Conservation (phyloP, 2,113 vertebrate species). For the Rhea pennata region DNA sequence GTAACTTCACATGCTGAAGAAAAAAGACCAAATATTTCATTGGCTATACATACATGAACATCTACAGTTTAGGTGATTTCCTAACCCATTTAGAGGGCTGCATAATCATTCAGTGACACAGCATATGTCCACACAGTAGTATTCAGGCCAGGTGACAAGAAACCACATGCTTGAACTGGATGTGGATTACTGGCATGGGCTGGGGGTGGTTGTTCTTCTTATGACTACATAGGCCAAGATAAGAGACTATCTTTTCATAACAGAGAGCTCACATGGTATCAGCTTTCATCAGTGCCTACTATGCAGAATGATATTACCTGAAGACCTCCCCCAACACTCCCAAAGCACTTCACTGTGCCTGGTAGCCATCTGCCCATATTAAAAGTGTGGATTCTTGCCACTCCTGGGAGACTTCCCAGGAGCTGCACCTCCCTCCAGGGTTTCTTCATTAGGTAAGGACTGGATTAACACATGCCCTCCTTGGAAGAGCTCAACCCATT, state of each 20-base stretch:
- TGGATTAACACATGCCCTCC: too few species aligned
- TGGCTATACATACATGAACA: background rate
- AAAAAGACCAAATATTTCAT: background rate
- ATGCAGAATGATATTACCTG: accelerated
- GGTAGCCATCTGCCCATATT: background rate
- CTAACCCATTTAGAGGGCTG: background rate
- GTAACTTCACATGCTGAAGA: background rate
- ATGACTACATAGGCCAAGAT: background rate
- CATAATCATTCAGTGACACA: background rate
- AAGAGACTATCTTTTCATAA: background rate
- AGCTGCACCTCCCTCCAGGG: too few species aligned
- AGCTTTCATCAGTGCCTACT: background rate
- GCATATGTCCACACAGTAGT: accelerated
- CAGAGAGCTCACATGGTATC: background rate
- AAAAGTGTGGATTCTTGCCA: too few species aligned
- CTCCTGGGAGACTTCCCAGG: too few species aligned
- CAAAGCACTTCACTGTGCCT: background rate
- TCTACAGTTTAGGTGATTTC: background rate
- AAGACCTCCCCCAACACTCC: background rate
- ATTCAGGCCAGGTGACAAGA: background rate
- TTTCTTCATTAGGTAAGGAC: too few species aligned
- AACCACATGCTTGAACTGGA: background rate
- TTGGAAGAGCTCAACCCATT: too few species aligned
- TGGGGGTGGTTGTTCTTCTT: background rate
- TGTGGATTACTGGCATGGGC: background rate